Evolutionary conservation across 2,797 vertebrate genomes (phyloP), one percentile per base, ranked within the genome.

Genomic region (Acestrorhynchus altus): DNA sequence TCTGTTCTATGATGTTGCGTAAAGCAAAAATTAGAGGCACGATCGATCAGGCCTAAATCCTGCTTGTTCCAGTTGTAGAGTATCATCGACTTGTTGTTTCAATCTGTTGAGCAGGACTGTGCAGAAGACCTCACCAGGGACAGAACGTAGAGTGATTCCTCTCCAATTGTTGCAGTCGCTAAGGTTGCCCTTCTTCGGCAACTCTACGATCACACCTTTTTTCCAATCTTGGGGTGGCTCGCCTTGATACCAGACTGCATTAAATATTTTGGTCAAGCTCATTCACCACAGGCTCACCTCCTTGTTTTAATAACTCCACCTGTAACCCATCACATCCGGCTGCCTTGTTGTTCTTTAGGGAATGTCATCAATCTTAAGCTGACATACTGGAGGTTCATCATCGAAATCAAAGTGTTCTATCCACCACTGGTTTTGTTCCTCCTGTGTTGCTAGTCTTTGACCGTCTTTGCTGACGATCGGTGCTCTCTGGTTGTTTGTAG

Each of bases 71-170:
- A 49, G 44, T 20, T 42, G 18, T 18, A 73, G 11, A 11, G 16
- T 8, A 10, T 7, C 11, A 31, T 49, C 18, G 6, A 31, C 24
- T 4, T n/a, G 54, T 8, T 20, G 9, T 2, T 10, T 4, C 1
- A 72, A 10, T 56, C 51, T 10, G 6, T 16, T 2, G 13, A 72
- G 35, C 10, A 72, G 6, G 22, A 72, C 15, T 4, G 1, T 57
- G 39, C 54, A 61, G 9, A 73, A 61, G 15, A 49, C n/a, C 20
- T 72, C 60, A 8, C 70, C 4, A 12, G 71, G 71, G 12, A 74
- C 11, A 0, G 44, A 74, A 5, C 63, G 28, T 28, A 74, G 22
- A 1, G 20, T 72, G 22, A 73, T 74, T 18, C 28, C 46, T 51
- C 13, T 1, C 42, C 47, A 69, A 28, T 52, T 69, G 66, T 52